Evolutionary conservation across 2,888 invertebrate genomes (phyloP).

Genomic region (Rotaria socialis): DNA sequence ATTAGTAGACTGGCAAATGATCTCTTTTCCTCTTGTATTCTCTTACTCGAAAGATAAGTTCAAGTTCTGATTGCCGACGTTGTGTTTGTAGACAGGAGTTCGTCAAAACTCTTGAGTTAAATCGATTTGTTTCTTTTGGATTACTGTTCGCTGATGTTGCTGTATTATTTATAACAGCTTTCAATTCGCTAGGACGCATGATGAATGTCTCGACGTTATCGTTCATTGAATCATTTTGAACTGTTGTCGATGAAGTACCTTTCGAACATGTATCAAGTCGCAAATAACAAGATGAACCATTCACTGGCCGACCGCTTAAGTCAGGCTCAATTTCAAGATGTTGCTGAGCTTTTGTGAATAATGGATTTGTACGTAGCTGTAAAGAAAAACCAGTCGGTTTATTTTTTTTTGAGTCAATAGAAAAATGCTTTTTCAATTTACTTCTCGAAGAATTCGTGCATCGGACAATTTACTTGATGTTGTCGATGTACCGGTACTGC

Average conservation of each 20-base stretch:
- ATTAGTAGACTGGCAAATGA: too few relatives aligned
- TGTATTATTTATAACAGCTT: background rate
- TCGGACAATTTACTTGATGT: constrained; percentile 33
- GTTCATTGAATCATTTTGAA: background rate
- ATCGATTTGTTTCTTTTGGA: background rate
- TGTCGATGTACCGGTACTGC: background rate
- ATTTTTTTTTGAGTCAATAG: too few relatives aligned
- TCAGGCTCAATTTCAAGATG: constrained; percentile 11
- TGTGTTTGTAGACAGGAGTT: background rate
- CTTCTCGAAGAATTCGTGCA: constrained; percentile 29
- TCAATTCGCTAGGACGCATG: background rate
- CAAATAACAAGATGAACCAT: background rate
- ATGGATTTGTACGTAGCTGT: constrained; percentile 4
- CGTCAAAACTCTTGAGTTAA: background rate
- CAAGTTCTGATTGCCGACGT: constrained; percentile 26
- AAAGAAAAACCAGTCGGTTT: background rate
- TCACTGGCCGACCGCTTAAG: background rate
- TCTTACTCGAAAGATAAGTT: constrained; percentile 8
- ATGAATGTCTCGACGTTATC: background rate
- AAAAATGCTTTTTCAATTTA: background rate
- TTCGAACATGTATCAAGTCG: background rate
- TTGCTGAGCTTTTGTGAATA: constrained; percentile 14
- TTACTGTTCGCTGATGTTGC: background rate
- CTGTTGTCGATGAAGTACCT: background rate
- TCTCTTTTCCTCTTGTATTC: too few relatives aligned